phyloP scores from a whole-genome alignment of 1,140 invertebrate genomes.

The Drosophila bifasciata region DNA sequence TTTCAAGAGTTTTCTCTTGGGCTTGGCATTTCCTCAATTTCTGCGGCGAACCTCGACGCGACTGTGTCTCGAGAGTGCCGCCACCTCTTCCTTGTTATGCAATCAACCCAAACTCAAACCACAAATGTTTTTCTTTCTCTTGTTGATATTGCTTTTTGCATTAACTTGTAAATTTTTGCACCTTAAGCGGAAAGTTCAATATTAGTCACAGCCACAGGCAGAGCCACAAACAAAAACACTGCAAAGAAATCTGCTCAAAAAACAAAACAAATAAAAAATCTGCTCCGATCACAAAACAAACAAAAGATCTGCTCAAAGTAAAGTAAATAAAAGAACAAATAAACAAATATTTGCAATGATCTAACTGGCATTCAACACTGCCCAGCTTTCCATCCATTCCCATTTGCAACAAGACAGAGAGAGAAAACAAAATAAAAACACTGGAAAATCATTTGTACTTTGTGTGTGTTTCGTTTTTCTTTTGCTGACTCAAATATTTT shows the following conservation, averaged over 20 bases:
- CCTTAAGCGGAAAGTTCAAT: constrained; percentile 46
- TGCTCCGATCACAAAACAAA: too few relatives aligned
- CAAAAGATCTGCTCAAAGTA: too few relatives aligned
- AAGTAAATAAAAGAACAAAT: neutral
- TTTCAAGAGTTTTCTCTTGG: constrained; percentile 52
- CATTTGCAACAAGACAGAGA: too few relatives aligned
- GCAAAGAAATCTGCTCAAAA: neutral
- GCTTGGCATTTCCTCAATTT: constrained; percentile 60
- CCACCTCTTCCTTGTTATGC: constrained; percentile 55
- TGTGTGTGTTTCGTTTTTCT: too few relatives aligned
- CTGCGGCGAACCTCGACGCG: constrained; percentile 4
- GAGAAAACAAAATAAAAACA: too few relatives aligned
- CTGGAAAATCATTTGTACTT: too few relatives aligned
- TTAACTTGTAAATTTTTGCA: constrained; percentile 68
- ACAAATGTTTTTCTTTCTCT: constrained; percentile 24
- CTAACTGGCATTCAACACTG: constrained; percentile 38
- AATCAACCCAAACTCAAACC: constrained; percentile 19
- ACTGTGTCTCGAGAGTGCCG: too few relatives aligned
- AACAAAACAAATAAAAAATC: too few relatives aligned
- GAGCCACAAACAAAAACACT: too few relatives aligned
- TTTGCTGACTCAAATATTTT: neutral
- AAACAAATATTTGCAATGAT: constrained; percentile 47
- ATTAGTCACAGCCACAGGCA: constrained; percentile 35
- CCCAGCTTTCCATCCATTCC: neutral
- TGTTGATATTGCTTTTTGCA: constrained; percentile 54